Evolutionary conservation across 2,888 invertebrate genomes (phyloP).

Genomic region (Ichneumoninae sp.): DNA sequence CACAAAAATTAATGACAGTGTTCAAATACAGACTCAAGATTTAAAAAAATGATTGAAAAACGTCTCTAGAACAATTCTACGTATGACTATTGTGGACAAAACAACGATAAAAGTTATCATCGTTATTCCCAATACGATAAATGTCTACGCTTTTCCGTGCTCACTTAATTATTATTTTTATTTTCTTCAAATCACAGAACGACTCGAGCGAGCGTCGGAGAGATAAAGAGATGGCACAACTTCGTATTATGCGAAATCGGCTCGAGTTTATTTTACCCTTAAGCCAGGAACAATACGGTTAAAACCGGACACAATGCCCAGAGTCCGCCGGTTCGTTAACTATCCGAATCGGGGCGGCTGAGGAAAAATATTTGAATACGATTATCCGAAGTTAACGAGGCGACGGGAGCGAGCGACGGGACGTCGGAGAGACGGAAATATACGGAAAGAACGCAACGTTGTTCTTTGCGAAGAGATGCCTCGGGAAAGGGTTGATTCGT

Average conservation of each 20-base stretch:
- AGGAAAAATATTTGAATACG: slow-evolving; percentile 57
- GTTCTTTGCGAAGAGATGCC: slow-evolving; percentile 37
- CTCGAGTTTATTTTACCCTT: slow-evolving; percentile 21
- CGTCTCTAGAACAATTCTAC: neutral
- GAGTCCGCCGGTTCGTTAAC: slow-evolving; percentile 35
- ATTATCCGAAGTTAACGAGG: slow-evolving; percentile 64
- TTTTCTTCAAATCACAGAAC: neutral
- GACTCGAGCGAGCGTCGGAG: neutral
- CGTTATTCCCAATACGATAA: slow-evolving; percentile 11
- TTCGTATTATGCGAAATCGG: slow-evolving; percentile 38
- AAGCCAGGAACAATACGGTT: slow-evolving; percentile 43
- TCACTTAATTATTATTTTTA: neutral
- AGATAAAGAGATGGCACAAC: neutral
- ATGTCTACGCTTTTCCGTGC: neutral
- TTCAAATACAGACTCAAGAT: no score
- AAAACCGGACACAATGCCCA: slow-evolving; percentile 36
- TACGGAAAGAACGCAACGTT: slow-evolving; percentile 20
- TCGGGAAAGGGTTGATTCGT: slow-evolving; percentile 6
- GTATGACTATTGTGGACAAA: neutral
- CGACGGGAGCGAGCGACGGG: slow-evolving; percentile 3
- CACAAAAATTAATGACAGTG: no score
- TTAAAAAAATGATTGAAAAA: no score
- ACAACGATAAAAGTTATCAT: neutral
- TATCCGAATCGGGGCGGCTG: slow-evolving; percentile 47
- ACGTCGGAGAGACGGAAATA: slow-evolving; percentile 16